Evolutionary conservation across 1,140 invertebrate genomes (phyloP).

Genomic region (Eubasilissa regina): DNA sequence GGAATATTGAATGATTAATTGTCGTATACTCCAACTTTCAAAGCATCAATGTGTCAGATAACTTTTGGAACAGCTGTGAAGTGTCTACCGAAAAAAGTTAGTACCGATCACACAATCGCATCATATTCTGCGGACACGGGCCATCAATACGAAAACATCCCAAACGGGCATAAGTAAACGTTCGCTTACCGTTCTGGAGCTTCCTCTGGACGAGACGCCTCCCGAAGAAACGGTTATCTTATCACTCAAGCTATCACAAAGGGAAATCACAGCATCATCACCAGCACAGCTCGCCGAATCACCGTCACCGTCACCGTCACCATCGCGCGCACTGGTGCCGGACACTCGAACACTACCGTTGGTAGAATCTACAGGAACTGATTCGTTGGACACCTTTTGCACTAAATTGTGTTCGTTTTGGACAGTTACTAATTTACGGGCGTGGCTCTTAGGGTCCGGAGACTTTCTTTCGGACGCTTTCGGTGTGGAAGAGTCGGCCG

Average conservation of each 20-base stretch:
- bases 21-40: too few species aligned
- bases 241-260: constrained; percentile 53
- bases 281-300: constrained; percentile 31
- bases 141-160: too few species aligned
- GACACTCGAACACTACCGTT: constrained; percentile 25
- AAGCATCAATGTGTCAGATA: too few species aligned
- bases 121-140: too few species aligned
- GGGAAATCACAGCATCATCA: constrained; percentile 50
- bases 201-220: constrained; percentile 19
- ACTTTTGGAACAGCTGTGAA: too few species aligned
- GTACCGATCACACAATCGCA: too few species aligned
- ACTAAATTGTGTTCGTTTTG: neutral
- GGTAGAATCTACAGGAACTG: neutral
- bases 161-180: neutral
- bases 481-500: constrained; percentile 62
- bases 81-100: too few species aligned
- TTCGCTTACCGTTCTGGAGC: constrained; percentile 47
- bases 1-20: too few species aligned
- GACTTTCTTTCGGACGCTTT: constrained; percentile 5
- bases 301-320: constrained; percentile 5
- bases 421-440: constrained; percentile 64
- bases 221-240: constrained; percentile 34
- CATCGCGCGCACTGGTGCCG: neutral
- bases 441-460: constrained; percentile 63
- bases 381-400: neutral